Conservation (phyloP, 2,797 vertebrate genomes). For the Eidolon dupreanum region DNA sequence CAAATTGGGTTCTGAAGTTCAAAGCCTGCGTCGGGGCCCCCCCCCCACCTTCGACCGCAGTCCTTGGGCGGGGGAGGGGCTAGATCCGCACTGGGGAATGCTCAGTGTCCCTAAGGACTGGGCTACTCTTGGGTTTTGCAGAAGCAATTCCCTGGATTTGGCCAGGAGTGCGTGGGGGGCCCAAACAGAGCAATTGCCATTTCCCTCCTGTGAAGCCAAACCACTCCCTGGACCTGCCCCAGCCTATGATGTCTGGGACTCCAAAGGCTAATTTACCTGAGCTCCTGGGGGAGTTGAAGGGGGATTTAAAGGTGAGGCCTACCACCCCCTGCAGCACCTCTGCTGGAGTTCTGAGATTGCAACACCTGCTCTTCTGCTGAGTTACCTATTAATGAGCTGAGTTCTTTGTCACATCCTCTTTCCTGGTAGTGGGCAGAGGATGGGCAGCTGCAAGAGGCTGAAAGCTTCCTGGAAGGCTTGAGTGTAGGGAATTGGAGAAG, state of each 20-base stretch:
- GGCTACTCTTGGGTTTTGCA: not conserved
- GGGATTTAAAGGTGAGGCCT: not conserved
- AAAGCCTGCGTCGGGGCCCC: not conserved
- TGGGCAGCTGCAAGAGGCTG: not conserved
- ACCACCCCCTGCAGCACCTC: rapidly evolving
- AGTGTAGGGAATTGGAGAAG: not conserved
- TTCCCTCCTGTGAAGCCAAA: constrained; percentile 10
- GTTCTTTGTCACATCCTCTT: constrained; percentile 47
- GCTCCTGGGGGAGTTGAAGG: not conserved
- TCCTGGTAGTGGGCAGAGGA: not conserved
- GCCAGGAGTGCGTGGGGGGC: not conserved
- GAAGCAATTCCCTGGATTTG: not conserved
- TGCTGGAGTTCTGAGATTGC: not conserved
- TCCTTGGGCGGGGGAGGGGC: not conserved
- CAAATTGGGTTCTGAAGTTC: not conserved
- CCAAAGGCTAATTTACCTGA: not conserved
- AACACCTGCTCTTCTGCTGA: not conserved
- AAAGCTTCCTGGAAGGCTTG: not conserved
- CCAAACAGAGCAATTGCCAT: not conserved
- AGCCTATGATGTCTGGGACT: constrained; percentile 44
- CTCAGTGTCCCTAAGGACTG: not conserved
- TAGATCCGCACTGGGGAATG: not conserved
- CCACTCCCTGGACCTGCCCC: constrained; percentile 5
- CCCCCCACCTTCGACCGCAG: no score
- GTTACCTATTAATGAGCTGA: constrained; percentile 61